Evolutionary conservation across 2,888 invertebrate genomes (phyloP).

Genomic region (Macrophya alboannulata): DNA sequence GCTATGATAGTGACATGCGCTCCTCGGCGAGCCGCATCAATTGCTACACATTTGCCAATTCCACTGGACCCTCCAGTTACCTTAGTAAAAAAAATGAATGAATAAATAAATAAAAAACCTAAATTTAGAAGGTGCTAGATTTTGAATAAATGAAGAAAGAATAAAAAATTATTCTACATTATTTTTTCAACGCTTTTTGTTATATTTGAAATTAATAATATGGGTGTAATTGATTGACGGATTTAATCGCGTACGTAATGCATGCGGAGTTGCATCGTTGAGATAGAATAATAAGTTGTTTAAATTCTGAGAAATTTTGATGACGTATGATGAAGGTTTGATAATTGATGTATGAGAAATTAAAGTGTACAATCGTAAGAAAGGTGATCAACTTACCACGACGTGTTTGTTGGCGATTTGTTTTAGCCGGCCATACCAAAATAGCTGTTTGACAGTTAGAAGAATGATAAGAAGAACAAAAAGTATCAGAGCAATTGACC

Average conservation of each 20-base stretch:
- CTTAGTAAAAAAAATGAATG: conserved; percentile 73
- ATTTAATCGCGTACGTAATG: background rate
- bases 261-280: background rate
- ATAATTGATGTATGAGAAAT: background rate
- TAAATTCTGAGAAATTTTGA: background rate
- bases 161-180: background rate
- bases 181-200: background rate
- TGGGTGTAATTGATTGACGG: background rate
- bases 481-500: conserved; percentile 56
- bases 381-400: conserved; percentile 64
- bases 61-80: conserved; percentile 98
- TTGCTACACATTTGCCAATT: conserved; percentile 93
- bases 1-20: conserved; percentile 96
- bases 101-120: too few relatives aligned
- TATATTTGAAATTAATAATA: conserved; percentile 39
- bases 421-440: conserved; percentile 63
- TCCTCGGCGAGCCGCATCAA: conserved; percentile 89
- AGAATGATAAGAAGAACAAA: conserved; percentile 59
- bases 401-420: conserved; percentile 71
- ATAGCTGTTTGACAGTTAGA: conserved; percentile 62
- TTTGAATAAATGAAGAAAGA: background rate
- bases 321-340: background rate
- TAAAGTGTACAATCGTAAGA: background rate
- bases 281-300: background rate
- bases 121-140: background rate